Evolutionary conservation across 2,888 invertebrate genomes (phyloP).

Genomic region (Lasioglossum malachurum): DNA sequence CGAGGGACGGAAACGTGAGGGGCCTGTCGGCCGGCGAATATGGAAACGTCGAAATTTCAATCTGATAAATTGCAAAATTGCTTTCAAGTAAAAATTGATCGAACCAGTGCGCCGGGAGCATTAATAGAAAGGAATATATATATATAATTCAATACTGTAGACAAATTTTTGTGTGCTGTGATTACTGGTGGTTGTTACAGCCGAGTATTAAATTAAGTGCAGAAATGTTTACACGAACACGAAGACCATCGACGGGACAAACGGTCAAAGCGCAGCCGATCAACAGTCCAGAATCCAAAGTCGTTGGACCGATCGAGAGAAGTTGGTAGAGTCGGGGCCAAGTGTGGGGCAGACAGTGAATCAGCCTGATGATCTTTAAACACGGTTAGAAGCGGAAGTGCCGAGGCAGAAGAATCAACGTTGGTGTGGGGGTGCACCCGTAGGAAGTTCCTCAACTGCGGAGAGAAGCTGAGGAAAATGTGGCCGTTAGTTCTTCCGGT

Average conservation of each 20-base stretch:
- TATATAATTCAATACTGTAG: not conserved
- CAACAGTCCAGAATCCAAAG: not conserved
- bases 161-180: not conserved
- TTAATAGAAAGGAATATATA: too few relatives aligned
- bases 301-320: not conserved
- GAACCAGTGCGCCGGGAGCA: too few relatives aligned
- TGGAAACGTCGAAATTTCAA: too few relatives aligned
- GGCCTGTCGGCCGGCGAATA: too few relatives aligned
- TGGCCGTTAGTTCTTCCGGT: slow-evolving; percentile 57
- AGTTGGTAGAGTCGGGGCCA: not conserved
- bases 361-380: slow-evolving; percentile 4
- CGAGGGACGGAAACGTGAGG: too few relatives aligned
- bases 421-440: not conserved
- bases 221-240: not conserved
- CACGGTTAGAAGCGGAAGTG: slow-evolving; percentile 25
- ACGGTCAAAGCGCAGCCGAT: not conserved
- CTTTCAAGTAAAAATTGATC: too few relatives aligned
- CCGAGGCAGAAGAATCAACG: slow-evolving; percentile 33
- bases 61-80: too few relatives aligned
- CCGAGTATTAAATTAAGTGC: too few relatives aligned
- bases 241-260: not conserved
- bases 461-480: slow-evolving; percentile 37
- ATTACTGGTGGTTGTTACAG: too few relatives aligned
- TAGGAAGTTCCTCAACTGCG: slow-evolving; percentile 12
- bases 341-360: slow-evolving; percentile 15